Evolutionary conservation across 2,888 invertebrate species (phyloP).

Genomic region (Myathropa florea): DNA sequence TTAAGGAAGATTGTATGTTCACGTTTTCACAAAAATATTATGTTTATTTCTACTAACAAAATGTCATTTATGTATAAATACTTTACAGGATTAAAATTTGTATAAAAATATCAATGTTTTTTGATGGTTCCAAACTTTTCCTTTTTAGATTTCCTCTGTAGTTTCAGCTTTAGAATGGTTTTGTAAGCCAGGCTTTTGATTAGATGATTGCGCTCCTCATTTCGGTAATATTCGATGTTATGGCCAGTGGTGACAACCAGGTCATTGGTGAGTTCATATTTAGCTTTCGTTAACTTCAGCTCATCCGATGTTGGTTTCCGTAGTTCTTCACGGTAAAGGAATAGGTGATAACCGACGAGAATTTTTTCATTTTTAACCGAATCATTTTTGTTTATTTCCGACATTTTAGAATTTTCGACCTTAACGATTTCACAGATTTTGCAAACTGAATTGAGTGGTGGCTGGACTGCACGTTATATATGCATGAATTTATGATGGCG

Average conservation of each 20-base stretch:
- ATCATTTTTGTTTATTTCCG: neutral
- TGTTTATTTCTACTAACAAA: too few species aligned
- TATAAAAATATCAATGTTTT: too few species aligned
- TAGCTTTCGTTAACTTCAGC: neutral
- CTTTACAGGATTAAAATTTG: too few species aligned
- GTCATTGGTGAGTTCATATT: conserved; percentile 17
- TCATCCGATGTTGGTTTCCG: neutral
- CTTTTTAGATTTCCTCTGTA: neutral
- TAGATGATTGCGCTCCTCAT: conserved; percentile 20
- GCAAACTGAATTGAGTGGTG: too few species aligned
- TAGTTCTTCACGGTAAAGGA: conserved; percentile 2
- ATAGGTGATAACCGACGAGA: conserved; percentile 28
- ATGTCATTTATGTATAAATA: too few species aligned
- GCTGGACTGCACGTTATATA: too few species aligned
- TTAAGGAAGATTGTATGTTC: too few species aligned
- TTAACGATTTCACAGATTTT: too few species aligned
- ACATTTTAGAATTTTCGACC: neutral
- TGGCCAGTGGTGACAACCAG: conserved; percentile 1
- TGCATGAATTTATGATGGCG: too few species aligned
- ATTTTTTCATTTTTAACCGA: neutral
- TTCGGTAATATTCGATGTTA: conserved; percentile 4
- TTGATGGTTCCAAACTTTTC: neutral
- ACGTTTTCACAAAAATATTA: too few species aligned
- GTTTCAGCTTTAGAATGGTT: neutral
- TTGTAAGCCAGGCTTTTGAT: conserved; percentile 5